Evolutionary conservation across 1,140 invertebrate genomes (phyloP).

Genomic region (Wiebesia pumilae): DNA sequence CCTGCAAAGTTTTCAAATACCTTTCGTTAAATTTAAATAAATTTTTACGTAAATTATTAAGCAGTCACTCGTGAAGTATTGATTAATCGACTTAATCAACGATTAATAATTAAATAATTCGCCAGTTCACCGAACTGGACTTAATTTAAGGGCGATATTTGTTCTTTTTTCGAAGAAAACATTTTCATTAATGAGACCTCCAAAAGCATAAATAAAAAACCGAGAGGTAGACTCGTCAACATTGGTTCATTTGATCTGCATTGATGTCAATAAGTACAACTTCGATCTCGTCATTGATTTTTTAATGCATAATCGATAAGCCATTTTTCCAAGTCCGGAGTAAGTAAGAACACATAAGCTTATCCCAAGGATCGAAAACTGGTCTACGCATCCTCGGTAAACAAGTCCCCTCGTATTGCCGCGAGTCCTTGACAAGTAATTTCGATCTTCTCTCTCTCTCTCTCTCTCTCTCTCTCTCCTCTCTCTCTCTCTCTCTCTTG

Average conservation of each 20-base stretch:
- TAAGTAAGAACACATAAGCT: background rate
- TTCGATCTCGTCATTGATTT: background rate
- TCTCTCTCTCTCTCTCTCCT: slow-evolving; percentile 4
- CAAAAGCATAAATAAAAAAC: background rate
- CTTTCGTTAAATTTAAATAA: no score
- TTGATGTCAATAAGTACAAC: no score
- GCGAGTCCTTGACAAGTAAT: slow-evolving; percentile 41
- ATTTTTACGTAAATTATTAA: no score
- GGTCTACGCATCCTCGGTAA: background rate
- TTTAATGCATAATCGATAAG: slow-evolving; percentile 6
- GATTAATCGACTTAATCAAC: no score
- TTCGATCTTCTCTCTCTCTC: slow-evolving; percentile 23
- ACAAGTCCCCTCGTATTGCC: background rate
- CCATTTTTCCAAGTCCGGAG: background rate
- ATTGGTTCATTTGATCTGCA: no score
- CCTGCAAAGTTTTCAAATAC: no score
- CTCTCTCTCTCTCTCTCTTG: no score
- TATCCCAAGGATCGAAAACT: slow-evolving; percentile 13
- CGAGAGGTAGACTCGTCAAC: background rate
- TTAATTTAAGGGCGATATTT: no score
- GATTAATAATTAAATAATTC: no score
- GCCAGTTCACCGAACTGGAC: no score
- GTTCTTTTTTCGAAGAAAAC: background rate
- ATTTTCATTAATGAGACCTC: background rate
- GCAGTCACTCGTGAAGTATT: no score